Conservation (phyloP, 2,797 vertebrate genomes). For the Channa striata region DNA sequence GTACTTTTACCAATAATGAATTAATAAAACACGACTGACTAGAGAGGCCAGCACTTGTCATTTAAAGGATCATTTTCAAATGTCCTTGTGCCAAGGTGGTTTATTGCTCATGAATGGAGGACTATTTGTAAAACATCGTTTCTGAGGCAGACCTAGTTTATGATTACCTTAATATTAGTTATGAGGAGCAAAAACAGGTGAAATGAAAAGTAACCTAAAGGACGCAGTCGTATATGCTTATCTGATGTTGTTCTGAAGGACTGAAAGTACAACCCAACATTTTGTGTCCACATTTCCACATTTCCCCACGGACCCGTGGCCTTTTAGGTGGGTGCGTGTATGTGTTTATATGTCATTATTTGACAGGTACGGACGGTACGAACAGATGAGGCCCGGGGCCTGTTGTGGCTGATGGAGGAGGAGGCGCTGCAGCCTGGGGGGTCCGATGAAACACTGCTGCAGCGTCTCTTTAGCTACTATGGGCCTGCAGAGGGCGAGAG, state of each 20-base stretch:
- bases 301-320: not conserved
- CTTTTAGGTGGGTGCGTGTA: not conserved
- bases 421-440: slow-evolving; percentile 91
- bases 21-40: slow-evolving; percentile 12
- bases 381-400: slow-evolving; percentile 93
- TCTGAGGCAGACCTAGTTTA: not conserved
- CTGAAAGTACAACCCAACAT: slow-evolving; percentile 17
- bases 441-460: slow-evolving; percentile 90
- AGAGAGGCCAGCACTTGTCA: slow-evolving; percentile 8
- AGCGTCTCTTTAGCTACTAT: slow-evolving; percentile 94
- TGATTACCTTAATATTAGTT: not conserved
- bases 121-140: slow-evolving; percentile 2
- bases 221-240: not conserved
- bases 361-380: slow-evolving; percentile 89
- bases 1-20: slow-evolving; percentile 11
- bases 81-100: slow-evolving; percentile 27
- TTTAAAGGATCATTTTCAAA: slow-evolving; percentile 19
- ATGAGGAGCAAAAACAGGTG: not conserved
- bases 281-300: not conserved
- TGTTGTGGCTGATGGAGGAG: slow-evolving; percentile 97
- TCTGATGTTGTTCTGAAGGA: not conserved
- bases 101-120: slow-evolving; percentile 6
- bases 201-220: slow-evolving; percentile 4
- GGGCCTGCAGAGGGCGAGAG: slow-evolving; percentile 92
- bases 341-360: slow-evolving; percentile 24